Percentiles rank a stretch among this genome's conserved stretches.
phyloP scores from a whole-genome alignment of 2,113 vertebrate genomes.

The Cisticola juncidis region DNA sequence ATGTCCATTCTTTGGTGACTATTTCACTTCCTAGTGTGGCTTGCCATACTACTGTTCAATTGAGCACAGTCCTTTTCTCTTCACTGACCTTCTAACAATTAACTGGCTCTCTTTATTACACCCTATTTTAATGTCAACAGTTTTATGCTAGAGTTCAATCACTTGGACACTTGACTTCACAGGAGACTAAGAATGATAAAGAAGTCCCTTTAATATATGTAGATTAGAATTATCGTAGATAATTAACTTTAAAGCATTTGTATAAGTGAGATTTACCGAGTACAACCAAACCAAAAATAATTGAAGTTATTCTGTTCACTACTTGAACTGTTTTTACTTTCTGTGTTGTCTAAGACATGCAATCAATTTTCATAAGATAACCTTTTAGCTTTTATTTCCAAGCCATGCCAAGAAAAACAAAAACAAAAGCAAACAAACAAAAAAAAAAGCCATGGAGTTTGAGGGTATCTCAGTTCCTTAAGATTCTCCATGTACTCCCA shows the following conservation, averaged over 20 bases:
- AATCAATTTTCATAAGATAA: background rate
- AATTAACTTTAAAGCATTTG: constrained; percentile 10
- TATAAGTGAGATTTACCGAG: background rate
- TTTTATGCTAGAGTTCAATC: constrained; percentile 27
- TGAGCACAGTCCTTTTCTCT: constrained; percentile 2
- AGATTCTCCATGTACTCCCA: background rate
- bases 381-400: background rate
- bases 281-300: background rate
- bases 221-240: background rate
- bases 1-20: background rate
- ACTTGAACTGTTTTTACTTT: background rate
- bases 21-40: background rate
- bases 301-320: background rate
- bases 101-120: constrained; percentile 9
- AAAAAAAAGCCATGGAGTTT: background rate
- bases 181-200: background rate
- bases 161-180: background rate
- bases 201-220: background rate
- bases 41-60: background rate
- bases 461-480: background rate
- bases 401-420: background rate
- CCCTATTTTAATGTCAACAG: constrained; percentile 20
- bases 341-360: background rate
- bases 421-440: background rate
- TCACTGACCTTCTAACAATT: constrained; percentile 4